Conservation (phyloP, 2,797 vertebrate genomes). For the Hypotaenidia okinawae region DNA sequence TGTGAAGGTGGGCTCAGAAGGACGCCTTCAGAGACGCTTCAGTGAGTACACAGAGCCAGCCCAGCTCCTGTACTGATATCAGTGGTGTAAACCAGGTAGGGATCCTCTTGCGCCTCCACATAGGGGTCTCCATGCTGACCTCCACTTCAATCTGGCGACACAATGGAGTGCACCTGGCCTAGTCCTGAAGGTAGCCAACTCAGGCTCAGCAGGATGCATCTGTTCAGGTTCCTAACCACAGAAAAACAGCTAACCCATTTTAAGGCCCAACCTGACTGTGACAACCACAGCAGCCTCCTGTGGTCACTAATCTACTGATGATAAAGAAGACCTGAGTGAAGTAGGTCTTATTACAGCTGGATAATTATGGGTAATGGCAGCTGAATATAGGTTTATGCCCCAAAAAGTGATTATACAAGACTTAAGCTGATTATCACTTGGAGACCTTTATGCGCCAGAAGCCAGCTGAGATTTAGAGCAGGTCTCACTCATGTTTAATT, state of each 20-base stretch:
- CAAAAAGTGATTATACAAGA: background rate
- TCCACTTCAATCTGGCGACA: background rate
- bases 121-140: background rate
- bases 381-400: background rate
- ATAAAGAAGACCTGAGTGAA: background rate
- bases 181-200: background rate
- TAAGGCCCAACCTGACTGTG: background rate
- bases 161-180: background rate
- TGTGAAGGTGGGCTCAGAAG: background rate
- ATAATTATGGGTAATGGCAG: background rate
- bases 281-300: accelerated
- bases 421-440: background rate
- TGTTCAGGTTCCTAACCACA: background rate
- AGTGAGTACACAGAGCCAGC: background rate
- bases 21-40: background rate
- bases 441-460: background rate
- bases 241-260: background rate
- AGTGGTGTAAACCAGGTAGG: background rate
- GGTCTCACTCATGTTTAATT: background rate
- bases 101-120: background rate
- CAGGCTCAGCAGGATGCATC: background rate
- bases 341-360: background rate
- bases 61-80: accelerated
- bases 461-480: background rate
- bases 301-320: background rate